These are phyloP conservation scores for Lithobates pipiens DNA, from an alignment of 2,797 vertebrate species.

Conservation along the genomic window DNA sequence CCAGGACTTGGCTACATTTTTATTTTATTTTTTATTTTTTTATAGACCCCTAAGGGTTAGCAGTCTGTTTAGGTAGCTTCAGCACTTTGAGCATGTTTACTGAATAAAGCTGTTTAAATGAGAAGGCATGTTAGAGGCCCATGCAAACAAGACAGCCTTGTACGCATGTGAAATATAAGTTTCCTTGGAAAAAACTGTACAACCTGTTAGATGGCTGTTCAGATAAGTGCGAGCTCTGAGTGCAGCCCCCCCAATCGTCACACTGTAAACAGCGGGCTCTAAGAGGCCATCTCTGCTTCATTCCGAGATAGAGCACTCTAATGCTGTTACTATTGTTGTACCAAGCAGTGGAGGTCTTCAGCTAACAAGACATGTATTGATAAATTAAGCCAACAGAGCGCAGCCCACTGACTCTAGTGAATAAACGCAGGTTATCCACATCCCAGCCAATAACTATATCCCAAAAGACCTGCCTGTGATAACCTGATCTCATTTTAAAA, in stretches of 20 bases:
- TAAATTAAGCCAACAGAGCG: not conserved
- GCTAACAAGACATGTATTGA: conserved; percentile 1
- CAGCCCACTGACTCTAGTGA: not conserved
- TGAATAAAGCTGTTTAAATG: not conserved
- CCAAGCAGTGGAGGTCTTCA: not conserved
- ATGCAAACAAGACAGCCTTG: conserved; percentile 12
- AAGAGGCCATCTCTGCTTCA: not conserved
- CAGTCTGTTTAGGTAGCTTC: no score
- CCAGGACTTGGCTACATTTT: no score
- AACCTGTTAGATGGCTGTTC: conserved; percentile 17
- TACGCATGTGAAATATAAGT: not conserved
- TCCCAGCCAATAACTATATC: no score
- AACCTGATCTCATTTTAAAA: no score
- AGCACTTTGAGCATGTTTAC: not conserved
- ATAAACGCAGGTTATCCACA: no score
- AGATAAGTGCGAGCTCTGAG: not conserved
- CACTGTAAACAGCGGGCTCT: not conserved
- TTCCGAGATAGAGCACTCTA: not conserved
- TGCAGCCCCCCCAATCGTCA: not conserved
- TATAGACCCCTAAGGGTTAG: no score
- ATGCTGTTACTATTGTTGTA: not conserved
- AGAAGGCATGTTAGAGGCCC: not conserved
- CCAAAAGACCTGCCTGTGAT: no score
- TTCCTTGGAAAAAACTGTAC: not conserved
- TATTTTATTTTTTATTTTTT: no score